phyloP scores from a whole-genome alignment of 2,797 vertebrate species.

The Gambelia wislizenii region DNA sequence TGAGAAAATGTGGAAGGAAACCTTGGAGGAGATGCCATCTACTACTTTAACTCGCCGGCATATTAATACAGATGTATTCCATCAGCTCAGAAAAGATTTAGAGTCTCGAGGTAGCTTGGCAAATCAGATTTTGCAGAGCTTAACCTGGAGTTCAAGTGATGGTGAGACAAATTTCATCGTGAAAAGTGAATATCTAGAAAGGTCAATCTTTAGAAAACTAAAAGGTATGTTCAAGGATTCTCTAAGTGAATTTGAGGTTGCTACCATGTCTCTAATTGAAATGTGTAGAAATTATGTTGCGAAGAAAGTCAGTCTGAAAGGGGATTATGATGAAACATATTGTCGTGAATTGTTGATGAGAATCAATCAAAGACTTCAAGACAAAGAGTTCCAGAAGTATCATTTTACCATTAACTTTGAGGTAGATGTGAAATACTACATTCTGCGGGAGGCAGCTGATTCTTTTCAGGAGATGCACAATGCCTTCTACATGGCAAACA shows the following conservation, averaged over 20 bases:
- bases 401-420: conserved; percentile 75
- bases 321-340: conserved; percentile 78
- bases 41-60: conserved; percentile 70
- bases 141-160: conserved; percentile 47
- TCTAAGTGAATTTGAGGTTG: neutral
- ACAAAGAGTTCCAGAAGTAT: conserved; percentile 38
- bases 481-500: conserved; percentile 69
- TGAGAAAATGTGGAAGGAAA: conserved; percentile 75
- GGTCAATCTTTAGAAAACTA: rapidly evolving
- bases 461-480: conserved; percentile 79
- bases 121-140: conserved; percentile 66
- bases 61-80: conserved; percentile 69
- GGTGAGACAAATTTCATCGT: conserved; percentile 22
- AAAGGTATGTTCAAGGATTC: neutral
- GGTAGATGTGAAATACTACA: conserved; percentile 78
- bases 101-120: conserved; percentile 70
- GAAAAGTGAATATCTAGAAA: conserved; percentile 13
- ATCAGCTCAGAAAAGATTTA: conserved; percentile 76
- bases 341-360: conserved; percentile 76
- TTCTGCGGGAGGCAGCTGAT: conserved; percentile 75
- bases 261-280: conserved; percentile 59
- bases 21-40: conserved; percentile 73
- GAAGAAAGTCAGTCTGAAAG: conserved; percentile 68
- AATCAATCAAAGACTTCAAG: conserved; percentile 73
- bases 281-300: conserved; percentile 71